These are phyloP conservation scores for Polydrusus tereticollis DNA, from an alignment of 2,888 invertebrate species.

Conservation along the genomic window DNA sequence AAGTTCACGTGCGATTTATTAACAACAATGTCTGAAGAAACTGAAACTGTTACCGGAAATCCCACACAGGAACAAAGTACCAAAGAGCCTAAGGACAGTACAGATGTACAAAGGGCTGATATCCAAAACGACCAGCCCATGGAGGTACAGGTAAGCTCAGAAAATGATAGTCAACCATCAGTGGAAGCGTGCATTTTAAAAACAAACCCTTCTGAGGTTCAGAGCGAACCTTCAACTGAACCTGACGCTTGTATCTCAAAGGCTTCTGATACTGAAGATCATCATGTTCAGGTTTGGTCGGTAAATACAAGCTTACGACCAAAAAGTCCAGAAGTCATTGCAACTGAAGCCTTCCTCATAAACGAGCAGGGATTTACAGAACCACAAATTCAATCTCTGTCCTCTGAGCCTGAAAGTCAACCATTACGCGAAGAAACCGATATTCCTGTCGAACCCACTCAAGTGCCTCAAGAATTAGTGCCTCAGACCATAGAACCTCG, in stretches of 20 bases:
- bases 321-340: constrained; percentile 19
- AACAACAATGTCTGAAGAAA: constrained; percentile 38
- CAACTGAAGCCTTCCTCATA: constrained; percentile 19
- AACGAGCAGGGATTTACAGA: constrained; percentile 5
- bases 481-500: not conserved
- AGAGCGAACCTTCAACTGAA: not conserved
- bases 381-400: not conserved
- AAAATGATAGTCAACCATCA: constrained; percentile 12
- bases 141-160: not conserved
- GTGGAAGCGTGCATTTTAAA: constrained; percentile 41
- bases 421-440: not conserved
- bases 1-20: not conserved
- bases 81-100: constrained; percentile 14
- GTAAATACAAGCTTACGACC: not conserved
- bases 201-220: not conserved
- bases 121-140: not conserved
- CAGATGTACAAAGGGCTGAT: not conserved
- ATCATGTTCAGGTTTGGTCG: not conserved
- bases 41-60: constrained; percentile 32
- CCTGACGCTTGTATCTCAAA: constrained; percentile 24
- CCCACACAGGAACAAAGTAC: not conserved
- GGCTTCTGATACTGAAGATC: not conserved
- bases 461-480: constrained; percentile 2
- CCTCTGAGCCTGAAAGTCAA: not conserved
- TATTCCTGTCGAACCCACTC: not conserved